Evolutionary conservation across 2,797 vertebrate species (phyloP), one percentile per base, ranked within the genome.

Genomic region (Notamacropus eugenii): DNA sequence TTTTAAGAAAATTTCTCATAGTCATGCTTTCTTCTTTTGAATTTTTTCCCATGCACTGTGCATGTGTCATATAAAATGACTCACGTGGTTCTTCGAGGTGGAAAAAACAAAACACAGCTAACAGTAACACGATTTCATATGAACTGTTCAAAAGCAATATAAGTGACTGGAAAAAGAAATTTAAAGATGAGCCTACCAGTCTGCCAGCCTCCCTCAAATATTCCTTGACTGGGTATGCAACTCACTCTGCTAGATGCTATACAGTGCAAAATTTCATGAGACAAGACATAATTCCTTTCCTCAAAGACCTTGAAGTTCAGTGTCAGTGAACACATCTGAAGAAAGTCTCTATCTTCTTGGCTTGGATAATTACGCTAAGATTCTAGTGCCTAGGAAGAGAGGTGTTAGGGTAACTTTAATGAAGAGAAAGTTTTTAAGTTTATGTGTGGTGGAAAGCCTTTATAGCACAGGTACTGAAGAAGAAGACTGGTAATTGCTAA

Each of bases 201-300:
- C 40, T 28, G 0, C 91, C 96, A 95, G 52, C 16, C 22, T 90
- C 95, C 90, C 57, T 93, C 29, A 90, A 92, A 93, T 93, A 54
- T 92, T 95, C 82, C 55, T 93, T 31, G 62, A 92, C 93, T 97
- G 82, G 95, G 92, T 91, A 67, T 97, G 52, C 46, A 24, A 74
- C 1, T 91, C 90, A 94, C 46, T 46, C 0, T 57, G 54, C 31
- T 54, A 59, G 93, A 31, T 67, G 74, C 40, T 14, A 27, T 22
- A 46, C 22, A 46, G 74, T 82, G 5, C 5, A 46, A 24, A 46
- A 46, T 40, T 82, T 24, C 8, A 67, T 3, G 4, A 46, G 74
- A 82, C 40, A 46, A 82, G 74, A 82, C 22, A 27, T 40, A 82
- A 82, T 82, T 82, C 74, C 29, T 46, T 27, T 82, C 40, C 74